Percentiles rank a stretch among this genome's conserved stretches.
Evolutionary conservation across 2,113 vertebrate genomes (phyloP).

Genomic region (Clarias macrocephalus): DNA sequence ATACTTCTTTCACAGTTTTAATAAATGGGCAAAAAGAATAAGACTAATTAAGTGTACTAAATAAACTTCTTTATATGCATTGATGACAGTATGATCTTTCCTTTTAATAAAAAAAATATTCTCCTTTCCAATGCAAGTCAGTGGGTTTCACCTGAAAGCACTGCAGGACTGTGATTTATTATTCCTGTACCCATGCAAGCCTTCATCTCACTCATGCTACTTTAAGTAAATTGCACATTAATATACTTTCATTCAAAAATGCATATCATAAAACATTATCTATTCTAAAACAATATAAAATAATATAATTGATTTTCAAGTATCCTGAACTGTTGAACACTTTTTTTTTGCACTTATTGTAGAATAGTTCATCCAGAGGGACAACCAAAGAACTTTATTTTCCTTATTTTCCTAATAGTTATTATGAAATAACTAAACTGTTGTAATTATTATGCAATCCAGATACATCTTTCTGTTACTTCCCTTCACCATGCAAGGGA

Average conservation of each 20-base stretch:
- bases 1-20: neutral
- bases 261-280: neutral
- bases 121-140: neutral
- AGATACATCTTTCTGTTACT: neutral
- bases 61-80: neutral
- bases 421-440: neutral
- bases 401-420: neutral
- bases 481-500: neutral
- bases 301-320: neutral
- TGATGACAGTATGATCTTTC: neutral
- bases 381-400: neutral
- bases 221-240: neutral
- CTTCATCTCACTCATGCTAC: neutral
- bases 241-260: neutral
- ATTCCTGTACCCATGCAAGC: neutral
- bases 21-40: neutral
- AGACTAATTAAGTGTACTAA: neutral
- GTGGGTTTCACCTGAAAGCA: neutral
- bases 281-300: neutral
- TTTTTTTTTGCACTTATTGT: neutral
- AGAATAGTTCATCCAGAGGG: neutral
- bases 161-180: neutral
- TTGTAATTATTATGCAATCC: neutral
- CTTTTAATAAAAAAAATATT: neutral
- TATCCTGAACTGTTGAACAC: neutral